Conservation (phyloP, 2,888 invertebrate species). For the Priocnemis perturbator region DNA sequence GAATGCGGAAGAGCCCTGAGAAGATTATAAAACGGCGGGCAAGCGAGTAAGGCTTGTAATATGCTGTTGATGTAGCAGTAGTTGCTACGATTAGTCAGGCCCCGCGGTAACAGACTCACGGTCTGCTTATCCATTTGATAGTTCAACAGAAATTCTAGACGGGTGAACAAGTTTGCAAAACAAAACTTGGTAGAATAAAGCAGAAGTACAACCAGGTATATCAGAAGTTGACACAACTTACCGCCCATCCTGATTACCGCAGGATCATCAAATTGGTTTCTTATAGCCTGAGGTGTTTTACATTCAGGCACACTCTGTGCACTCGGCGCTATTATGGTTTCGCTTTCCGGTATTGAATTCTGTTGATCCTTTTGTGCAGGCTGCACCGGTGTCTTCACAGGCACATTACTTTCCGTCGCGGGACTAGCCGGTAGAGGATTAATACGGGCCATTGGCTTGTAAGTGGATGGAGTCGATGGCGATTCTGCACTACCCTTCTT, state of each 20-base stretch:
- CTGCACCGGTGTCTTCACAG: slow-evolving; percentile 28
- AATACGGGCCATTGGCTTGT: slow-evolving; percentile 65
- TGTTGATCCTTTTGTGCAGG: slow-evolving; percentile 37
- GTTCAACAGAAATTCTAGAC: slow-evolving; percentile 83
- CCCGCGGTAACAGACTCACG: slow-evolving; percentile 90
- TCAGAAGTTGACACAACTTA: no score
- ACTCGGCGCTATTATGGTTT: slow-evolving; percentile 27
- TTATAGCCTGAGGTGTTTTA: slow-evolving; percentile 30
- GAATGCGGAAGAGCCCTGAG: slow-evolving; percentile 86
- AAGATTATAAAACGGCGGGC: slow-evolving; percentile 96
- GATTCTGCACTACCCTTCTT: slow-evolving; percentile 56
- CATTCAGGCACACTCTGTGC: slow-evolving; percentile 24
- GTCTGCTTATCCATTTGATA: slow-evolving; percentile 87
- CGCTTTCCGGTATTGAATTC: slow-evolving; percentile 19
- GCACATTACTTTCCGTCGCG: slow-evolving; percentile 26
- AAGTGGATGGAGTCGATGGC: slow-evolving; percentile 36
- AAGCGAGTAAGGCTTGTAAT: slow-evolving; percentile 93
- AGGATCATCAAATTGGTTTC: slow-evolving; percentile 79
- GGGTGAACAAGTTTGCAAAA: slow-evolving; percentile 67
- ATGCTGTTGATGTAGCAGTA: slow-evolving; percentile 98
- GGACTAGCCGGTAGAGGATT: slow-evolving; percentile 56
- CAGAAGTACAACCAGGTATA: not conserved
- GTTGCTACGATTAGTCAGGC: slow-evolving; percentile 94
- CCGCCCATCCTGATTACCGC: slow-evolving; percentile 84
- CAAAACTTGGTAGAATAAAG: not conserved